Base-by-base conservation (phyloP, 2,797 vertebrate genomes). In the Clarias fuscus region DNA sequence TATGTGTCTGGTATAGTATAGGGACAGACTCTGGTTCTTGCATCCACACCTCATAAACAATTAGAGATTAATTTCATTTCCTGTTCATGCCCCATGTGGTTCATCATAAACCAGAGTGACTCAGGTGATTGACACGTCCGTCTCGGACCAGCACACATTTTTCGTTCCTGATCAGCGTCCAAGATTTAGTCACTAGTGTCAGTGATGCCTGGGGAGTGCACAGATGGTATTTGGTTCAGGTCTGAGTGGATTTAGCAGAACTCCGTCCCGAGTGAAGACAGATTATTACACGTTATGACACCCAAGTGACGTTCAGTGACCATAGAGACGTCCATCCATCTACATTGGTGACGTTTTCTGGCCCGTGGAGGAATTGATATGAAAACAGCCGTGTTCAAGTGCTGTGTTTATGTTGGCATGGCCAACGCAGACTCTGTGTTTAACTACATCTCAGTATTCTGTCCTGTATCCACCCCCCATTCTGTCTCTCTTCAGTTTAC, bases 121-220 rank as follows among this genome's bases (percentile, higher is more conserved):
- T 83, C 67, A 37, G 14, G 27, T 82, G 72, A 71, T 73, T 72
- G 80, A 82, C 73, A 22, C n/a, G 30, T 72, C 13, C 30, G 67
- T 53, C 48, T 30, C 40, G 64, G 37, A 59, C 40, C n/a, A 33
- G 62, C 68, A 61, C 78, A 59, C 1, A 6, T 83, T 71, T 83
- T 71, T 59, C 22, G 37, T 85, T 65, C 68, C 81, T 87, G 68
- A 77, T 92, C 89, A 64, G 53, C 90, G 91, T 92, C 91, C 89
- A 89, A 86, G 56, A 77, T 72, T 71, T 82, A 82, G 73, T 85
- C 53, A 88, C 58, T 70, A 73, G 67, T 87, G 82, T 85, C 81
- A 83, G 64, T 71, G 1, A 62, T 75, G 53, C 18, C 73, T 82
- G 59, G 64, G 78, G 62, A 62, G 30, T 48, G 40, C 78, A 86